Percentiles rank a stretch among this genome's conserved stretches.
Conservation (phyloP, 23 tunicate genomes). For the Halocynthia roretzi region DNA sequence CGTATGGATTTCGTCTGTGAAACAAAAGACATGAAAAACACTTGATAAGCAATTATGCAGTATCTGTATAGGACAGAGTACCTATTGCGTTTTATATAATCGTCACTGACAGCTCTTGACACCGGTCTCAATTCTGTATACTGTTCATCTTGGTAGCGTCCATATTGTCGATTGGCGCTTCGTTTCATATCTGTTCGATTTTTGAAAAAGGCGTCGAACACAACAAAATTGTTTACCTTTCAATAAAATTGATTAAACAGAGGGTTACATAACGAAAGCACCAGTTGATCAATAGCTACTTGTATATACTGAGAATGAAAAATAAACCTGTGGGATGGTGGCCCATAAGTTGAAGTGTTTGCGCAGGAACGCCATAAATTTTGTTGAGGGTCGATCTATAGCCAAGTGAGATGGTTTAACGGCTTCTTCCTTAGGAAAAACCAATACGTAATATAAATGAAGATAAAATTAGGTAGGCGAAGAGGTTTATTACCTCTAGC, state of each 20-base stretch:
- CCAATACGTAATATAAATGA: not conserved
- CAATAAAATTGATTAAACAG: not conserved
- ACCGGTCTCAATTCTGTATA: slow-evolving; percentile 40
- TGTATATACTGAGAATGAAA: not conserved
- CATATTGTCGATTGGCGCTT: not conserved
- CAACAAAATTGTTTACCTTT: slow-evolving; percentile 82
- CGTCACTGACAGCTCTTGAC: slow-evolving; percentile 78
- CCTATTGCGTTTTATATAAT: slow-evolving; percentile 41
- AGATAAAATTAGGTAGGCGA: too few relatives aligned
- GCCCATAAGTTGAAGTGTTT: slow-evolving; percentile 79
- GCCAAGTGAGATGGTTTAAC: slow-evolving; percentile 60
- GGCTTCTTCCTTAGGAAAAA: slow-evolving; percentile 31
- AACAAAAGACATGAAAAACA: too few relatives aligned
- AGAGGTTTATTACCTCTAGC: slow-evolving; percentile 35
- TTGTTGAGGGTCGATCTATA: slow-evolving; percentile 75
- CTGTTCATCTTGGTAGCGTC: slow-evolving; percentile 3
- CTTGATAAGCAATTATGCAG: not conserved
- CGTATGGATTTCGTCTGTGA: not conserved
- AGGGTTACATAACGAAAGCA: not conserved
- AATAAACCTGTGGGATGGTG: slow-evolving; percentile 76
- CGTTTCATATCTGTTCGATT: slow-evolving; percentile 32
- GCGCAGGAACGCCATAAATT: slow-evolving; percentile 68
- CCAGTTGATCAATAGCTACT: not conserved
- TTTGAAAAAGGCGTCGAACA: slow-evolving; percentile 84
- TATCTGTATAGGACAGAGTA: not conserved